These are phyloP conservation scores for Silvanus unidentatus DNA, from an alignment of 2,888 invertebrate genomes.

Conservation along the genomic window DNA sequence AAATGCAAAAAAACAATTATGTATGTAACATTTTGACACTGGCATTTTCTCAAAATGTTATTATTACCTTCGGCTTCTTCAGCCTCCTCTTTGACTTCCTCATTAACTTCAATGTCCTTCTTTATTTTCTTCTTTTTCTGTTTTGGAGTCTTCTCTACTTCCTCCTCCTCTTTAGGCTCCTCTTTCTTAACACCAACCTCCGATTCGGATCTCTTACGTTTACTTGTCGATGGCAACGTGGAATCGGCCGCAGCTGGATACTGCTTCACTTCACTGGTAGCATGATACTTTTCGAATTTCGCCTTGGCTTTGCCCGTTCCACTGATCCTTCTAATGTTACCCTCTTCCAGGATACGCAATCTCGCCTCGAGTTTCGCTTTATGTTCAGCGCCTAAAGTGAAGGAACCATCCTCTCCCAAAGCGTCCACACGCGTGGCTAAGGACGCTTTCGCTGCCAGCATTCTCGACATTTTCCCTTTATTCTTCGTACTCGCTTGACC, in stretches of 20 bases:
- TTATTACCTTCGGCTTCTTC: conserved; percentile 26
- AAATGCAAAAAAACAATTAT: background rate
- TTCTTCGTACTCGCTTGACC: conserved; percentile 84
- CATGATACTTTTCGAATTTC: conserved; percentile 90
- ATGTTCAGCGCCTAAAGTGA: conserved; percentile 83
- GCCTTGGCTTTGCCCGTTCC: conserved; percentile 85
- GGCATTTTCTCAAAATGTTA: too few relatives aligned
- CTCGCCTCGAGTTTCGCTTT: conserved; percentile 81
- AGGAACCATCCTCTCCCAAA: conserved; percentile 80
- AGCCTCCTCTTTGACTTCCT: conserved; percentile 28
- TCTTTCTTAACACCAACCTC: conserved; percentile 29
- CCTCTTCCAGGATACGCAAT: conserved; percentile 77
- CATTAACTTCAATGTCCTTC: conserved; percentile 27
- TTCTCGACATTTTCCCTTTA: conserved; percentile 92
- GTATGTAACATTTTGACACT: too few relatives aligned
- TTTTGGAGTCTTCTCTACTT: conserved; percentile 27
- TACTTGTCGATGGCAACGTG: conserved; percentile 59
- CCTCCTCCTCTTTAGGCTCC: conserved; percentile 26
- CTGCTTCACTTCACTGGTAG: conserved; percentile 74
- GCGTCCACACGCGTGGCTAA: conserved; percentile 93
- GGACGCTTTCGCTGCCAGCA: conserved; percentile 94
- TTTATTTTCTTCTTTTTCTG: conserved; percentile 38
- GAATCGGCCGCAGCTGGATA: conserved; percentile 74
- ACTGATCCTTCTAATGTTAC: conserved; percentile 73
- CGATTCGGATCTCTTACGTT: conserved; percentile 55